Conservation (phyloP, 2,113 vertebrate genomes). For the Cyanocitta stelleri region DNA sequence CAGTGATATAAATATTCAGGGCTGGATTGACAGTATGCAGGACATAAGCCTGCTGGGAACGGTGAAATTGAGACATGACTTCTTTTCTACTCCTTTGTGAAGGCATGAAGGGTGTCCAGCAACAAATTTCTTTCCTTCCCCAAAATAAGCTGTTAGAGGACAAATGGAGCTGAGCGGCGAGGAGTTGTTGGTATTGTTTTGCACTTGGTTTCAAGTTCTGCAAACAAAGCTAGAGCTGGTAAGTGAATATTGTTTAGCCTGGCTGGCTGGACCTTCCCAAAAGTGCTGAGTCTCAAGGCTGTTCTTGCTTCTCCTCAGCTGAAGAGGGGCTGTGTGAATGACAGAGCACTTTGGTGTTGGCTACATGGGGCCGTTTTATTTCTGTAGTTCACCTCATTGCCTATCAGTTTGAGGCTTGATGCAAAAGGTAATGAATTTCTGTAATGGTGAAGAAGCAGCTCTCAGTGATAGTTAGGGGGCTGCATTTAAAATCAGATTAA, state of each 20-base stretch:
- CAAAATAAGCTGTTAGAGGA: neutral
- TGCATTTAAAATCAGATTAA: neutral
- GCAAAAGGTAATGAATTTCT: neutral
- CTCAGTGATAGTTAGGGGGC: neutral
- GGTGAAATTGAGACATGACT: neutral
- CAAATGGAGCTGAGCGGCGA: neutral
- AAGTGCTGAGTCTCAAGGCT: neutral
- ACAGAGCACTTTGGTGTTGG: neutral
- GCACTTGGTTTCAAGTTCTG: neutral
- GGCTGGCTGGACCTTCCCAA: neutral
- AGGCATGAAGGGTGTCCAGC: neutral
- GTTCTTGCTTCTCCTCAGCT: neutral
- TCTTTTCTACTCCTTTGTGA: neutral
- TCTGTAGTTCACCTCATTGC: neutral
- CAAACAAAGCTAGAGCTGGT: slow-evolving; percentile 10
- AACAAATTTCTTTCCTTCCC: neutral
- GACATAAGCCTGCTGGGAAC: neutral
- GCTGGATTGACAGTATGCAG: slow-evolving; percentile 14
- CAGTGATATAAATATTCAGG: slow-evolving; percentile 45
- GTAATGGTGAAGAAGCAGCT: neutral
- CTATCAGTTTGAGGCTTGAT: neutral
- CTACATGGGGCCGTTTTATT: neutral
- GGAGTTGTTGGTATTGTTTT: neutral
- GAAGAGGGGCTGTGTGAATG: neutral
- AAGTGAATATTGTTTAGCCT: neutral